Conservation (phyloP, 2,797 vertebrate genomes). For the Phaenicophaeus curvirostris region DNA sequence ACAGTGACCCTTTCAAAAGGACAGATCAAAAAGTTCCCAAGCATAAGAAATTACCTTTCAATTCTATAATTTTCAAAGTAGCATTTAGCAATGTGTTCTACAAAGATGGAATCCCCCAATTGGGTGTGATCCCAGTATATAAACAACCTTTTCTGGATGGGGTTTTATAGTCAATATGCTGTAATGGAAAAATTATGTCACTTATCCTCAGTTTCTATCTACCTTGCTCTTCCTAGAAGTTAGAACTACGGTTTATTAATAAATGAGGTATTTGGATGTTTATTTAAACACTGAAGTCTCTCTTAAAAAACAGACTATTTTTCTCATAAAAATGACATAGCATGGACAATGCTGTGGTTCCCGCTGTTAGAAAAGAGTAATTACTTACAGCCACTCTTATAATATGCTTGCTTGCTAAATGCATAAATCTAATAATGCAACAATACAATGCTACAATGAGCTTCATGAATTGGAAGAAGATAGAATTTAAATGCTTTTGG, state of each 20-base stretch:
- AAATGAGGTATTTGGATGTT: slow-evolving; percentile 34
- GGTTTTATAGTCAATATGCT: not conserved
- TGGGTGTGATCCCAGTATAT: not conserved
- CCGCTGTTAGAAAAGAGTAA: slow-evolving; percentile 72
- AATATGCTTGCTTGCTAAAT: slow-evolving; percentile 72
- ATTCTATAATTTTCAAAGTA: not conserved
- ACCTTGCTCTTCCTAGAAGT: not conserved
- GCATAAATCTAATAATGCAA: slow-evolving; percentile 76
- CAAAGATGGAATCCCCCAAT: not conserved
- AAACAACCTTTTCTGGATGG: not conserved
- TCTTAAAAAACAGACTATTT: slow-evolving; percentile 43
- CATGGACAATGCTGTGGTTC: slow-evolving; percentile 66
- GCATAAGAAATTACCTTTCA: not conserved
- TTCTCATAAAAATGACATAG: slow-evolving; percentile 46
- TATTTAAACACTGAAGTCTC: slow-evolving; percentile 31
- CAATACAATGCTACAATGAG: slow-evolving; percentile 71
- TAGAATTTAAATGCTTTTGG: slow-evolving; percentile 75
- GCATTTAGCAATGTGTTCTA: not conserved
- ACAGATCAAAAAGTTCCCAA: not conserved
- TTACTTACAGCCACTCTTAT: slow-evolving; percentile 68
- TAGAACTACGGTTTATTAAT: slow-evolving; percentile 36
- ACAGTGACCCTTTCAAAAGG: not conserved
- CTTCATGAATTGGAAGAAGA: slow-evolving; percentile 74
- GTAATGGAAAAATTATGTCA: slow-evolving; percentile 1
- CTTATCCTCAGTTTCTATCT: not conserved